Percentiles rank a stretch among this genome's conserved stretches.
Conservation (phyloP, 2,888 invertebrate genomes). For the Melipona bicolor region DNA sequence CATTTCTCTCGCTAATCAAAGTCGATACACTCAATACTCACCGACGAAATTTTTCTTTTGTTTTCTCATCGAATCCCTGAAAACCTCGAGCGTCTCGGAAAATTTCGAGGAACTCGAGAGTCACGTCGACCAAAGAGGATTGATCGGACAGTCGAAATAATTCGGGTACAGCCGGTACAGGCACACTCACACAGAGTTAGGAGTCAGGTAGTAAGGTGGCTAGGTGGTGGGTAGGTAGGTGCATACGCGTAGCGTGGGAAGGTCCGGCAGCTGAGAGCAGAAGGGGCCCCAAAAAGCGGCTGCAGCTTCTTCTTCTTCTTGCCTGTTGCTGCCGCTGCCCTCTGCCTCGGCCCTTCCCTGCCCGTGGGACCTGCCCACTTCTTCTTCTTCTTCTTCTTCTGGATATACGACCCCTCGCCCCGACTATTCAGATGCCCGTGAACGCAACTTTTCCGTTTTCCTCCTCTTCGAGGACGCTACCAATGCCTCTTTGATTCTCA, state of each 20-base stretch:
- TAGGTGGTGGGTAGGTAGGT: conserved; percentile 73
- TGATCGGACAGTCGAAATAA: conserved; percentile 8
- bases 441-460: conserved; percentile 50
- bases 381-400: conserved; percentile 24
- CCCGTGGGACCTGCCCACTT: conserved; percentile 64
- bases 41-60: background rate
- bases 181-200: conserved; percentile 46
- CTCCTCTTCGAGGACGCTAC: background rate
- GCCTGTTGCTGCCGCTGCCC: conserved; percentile 61
- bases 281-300: conserved; percentile 76
- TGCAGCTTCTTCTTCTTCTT: conserved; percentile 75
- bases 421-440: conserved; percentile 41
- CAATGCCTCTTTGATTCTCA: conserved; percentile 8
- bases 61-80: background rate
- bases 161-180: conserved; percentile 35
- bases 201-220: conserved; percentile 79
- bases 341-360: conserved; percentile 52
- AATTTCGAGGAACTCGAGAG: background rate
- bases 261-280: conserved; percentile 82
- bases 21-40: too few species aligned
- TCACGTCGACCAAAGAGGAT: background rate
- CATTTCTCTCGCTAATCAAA: too few species aligned
- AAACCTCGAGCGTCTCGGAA: background rate
- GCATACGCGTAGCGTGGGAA: conserved; percentile 82
- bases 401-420: conserved; percentile 44